A percentile compares a stretch with the other conserved stretches of the same genome.
These are phyloP conservation scores for Prostheceraeus crozeri DNA, from an alignment of 2,888 invertebrate genomes.

Conservation along the genomic window DNA sequence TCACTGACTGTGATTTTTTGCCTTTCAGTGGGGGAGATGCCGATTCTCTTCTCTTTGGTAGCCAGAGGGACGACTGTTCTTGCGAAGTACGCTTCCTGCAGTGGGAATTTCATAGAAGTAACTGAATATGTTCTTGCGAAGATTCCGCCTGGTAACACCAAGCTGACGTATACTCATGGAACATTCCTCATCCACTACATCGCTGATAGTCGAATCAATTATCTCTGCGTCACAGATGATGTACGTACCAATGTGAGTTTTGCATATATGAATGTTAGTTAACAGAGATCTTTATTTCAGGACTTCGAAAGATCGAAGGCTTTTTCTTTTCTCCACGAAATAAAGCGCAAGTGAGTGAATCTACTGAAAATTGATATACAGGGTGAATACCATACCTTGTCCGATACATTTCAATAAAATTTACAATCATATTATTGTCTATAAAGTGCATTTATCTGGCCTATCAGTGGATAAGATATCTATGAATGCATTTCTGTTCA, in stretches of 20 bases:
- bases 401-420: no score
- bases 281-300: conserved; percentile 60
- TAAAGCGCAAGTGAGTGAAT: conserved; percentile 62
- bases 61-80: conserved; percentile 75
- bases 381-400: no score
- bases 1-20: no score
- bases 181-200: conserved; percentile 83
- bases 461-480: no score
- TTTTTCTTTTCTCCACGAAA: conserved; percentile 79
- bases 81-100: conserved; percentile 81
- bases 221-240: conserved; percentile 82
- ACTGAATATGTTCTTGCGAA: conserved; percentile 79
- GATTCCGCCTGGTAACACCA: conserved; percentile 79
- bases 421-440: no score
- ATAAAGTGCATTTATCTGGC: no score
- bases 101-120: conserved; percentile 87
- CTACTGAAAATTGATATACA: no score
- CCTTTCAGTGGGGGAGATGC: no score
- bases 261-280: not conserved
- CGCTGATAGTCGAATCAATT: conserved; percentile 75
- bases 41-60: conserved; percentile 74
- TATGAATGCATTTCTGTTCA: no score
- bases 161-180: conserved; percentile 83
- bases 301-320: conserved; percentile 85
- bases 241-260: conserved; percentile 49